These are phyloP conservation scores for Cettia cetti DNA, from an alignment of 2,113 vertebrate genomes.

Conservation along the genomic window DNA sequence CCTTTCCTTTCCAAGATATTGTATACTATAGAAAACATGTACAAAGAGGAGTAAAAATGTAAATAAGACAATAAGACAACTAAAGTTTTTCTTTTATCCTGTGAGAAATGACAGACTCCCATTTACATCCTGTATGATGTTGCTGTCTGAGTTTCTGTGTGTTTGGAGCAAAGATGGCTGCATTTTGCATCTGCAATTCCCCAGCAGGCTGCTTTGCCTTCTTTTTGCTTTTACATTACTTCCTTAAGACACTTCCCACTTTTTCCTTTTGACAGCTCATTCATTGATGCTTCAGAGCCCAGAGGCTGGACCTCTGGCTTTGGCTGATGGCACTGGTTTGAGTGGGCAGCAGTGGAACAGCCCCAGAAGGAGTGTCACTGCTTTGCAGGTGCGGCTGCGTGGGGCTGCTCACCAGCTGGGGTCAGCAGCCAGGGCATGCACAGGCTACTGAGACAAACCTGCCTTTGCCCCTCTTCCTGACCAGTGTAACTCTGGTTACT, in stretches of 20 bases:
- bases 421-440: background rate
- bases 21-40: background rate
- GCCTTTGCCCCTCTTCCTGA: background rate
- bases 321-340: rapidly evolving
- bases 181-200: background rate
- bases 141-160: background rate
- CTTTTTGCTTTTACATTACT: background rate
- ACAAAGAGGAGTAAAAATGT: background rate
- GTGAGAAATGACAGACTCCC: background rate
- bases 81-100: background rate
- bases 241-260: background rate
- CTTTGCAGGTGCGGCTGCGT: rapidly evolving
- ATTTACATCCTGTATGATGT: background rate
- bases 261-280: background rate
- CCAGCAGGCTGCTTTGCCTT: background rate
- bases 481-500: background rate
- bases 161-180: background rate
- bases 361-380: rapidly evolving
- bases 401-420: background rate
- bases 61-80: background rate
- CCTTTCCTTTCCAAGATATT: background rate
- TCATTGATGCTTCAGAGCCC: background rate
- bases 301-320: background rate
- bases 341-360: background rate
- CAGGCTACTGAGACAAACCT: background rate